phyloP scores from a whole-genome alignment of 2,888 invertebrate genomes.

The Gymnocheta viridis region DNA sequence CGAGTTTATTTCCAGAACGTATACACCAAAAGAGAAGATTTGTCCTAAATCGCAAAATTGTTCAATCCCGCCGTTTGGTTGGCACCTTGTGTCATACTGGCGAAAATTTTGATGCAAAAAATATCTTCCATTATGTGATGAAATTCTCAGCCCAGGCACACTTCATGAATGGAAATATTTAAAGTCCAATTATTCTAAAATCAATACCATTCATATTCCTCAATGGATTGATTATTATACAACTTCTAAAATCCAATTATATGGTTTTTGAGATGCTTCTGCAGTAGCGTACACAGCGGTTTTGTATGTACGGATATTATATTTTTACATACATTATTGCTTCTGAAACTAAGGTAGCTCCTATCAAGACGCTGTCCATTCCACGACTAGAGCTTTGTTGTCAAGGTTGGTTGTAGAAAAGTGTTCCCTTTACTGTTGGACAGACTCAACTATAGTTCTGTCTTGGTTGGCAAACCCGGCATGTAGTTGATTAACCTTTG shows the following conservation, averaged over 20 bases:
- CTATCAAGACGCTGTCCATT: neutral
- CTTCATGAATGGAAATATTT: constrained; percentile 46
- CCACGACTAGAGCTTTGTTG: too few relatives aligned
- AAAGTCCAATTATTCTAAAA: constrained; percentile 14
- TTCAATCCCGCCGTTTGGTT: constrained; percentile 67
- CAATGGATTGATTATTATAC: constrained; percentile 50
- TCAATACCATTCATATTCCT: constrained; percentile 53
- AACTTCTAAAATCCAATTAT: constrained; percentile 34
- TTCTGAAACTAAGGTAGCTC: constrained; percentile 1
- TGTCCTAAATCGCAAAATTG: constrained; percentile 63
- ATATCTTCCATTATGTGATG: constrained; percentile 65
- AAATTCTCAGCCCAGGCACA: constrained; percentile 1
- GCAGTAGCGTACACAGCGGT: constrained; percentile 1
- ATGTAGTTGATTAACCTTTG: neutral
- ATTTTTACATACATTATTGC: neutral
- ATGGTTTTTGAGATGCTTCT: constrained; percentile 53
- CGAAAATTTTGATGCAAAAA: constrained; percentile 68
- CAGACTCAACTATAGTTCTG: neutral
- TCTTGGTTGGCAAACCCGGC: neutral
- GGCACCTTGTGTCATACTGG: constrained; percentile 53
- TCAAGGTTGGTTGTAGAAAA: neutral
- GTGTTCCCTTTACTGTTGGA: neutral
- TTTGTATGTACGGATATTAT: neutral
- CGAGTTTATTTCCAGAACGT: neutral
- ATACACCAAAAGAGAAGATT: constrained; percentile 58